Percentiles rank a stretch among this genome's conserved stretches.
Conservation (phyloP, 2,113 vertebrate genomes). For the Lasiurus cinereus region DNA sequence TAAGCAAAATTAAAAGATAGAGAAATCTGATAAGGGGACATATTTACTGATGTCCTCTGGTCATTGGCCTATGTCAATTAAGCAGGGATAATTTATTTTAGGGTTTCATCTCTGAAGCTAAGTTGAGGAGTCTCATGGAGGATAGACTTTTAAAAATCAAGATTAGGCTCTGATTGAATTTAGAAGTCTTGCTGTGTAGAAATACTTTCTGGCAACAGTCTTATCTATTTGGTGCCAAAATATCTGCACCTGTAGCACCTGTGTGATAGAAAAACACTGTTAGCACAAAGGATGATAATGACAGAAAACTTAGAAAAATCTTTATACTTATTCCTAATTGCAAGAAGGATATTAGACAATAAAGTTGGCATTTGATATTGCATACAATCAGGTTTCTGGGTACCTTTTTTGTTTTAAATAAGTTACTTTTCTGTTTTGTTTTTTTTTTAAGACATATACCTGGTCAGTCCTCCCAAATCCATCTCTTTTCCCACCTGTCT, state of each 20-base stretch:
- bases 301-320: conserved; percentile 27
- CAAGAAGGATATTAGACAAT: conserved; percentile 29
- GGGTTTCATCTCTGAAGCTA: neutral
- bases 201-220: conserved; percentile 67
- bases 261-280: conserved; percentile 34
- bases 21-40: neutral
- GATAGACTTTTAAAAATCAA: conserved; percentile 19
- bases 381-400: neutral
- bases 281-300: conserved; percentile 65
- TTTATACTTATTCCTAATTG: conserved; percentile 36
- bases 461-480: neutral
- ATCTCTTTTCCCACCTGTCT: neutral
- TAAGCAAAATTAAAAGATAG: neutral
- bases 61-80: neutral
- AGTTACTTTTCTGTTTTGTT: neutral
- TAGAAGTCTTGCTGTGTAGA: conserved; percentile 44
- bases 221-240: conserved; percentile 67
- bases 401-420: neutral
- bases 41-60: neutral
- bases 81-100: neutral
- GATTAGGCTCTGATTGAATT: conserved; percentile 36
- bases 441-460: neutral
- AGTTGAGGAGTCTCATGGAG: conserved; percentile 29
- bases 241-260: conserved; percentile 71
- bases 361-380: neutral